A percentile compares a stretch with the other conserved stretches of the same genome.
phyloP scores from a whole-genome alignment of 2,888 invertebrate species.

The Colostygia pectinataria region DNA sequence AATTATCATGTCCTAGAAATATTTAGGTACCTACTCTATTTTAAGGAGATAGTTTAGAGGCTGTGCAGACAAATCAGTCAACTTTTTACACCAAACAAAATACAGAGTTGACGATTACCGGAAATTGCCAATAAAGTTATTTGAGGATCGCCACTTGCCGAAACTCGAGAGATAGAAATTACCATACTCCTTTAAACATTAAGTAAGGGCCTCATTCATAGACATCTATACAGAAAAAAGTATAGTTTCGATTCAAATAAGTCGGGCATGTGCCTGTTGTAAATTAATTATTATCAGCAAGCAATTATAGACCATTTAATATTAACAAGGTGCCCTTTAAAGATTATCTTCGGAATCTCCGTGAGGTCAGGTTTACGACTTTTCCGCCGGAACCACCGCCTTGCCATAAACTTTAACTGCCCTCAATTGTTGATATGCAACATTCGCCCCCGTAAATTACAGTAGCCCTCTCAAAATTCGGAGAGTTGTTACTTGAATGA shows the following conservation, averaged over 20 bases:
- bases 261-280: slow-evolving; percentile 27
- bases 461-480: slow-evolving; percentile 53
- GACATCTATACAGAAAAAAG: no score
- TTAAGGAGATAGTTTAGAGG: no score
- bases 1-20: no score
- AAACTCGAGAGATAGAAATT: no score
- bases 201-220: no score
- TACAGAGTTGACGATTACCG: no score
- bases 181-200: no score
- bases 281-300: slow-evolving; percentile 67
- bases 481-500: slow-evolving; percentile 40
- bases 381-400: slow-evolving; percentile 70
- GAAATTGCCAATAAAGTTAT: no score
- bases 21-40: no score
- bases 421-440: slow-evolving; percentile 53
- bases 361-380: slow-evolving; percentile 67
- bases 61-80: no score
- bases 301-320: slow-evolving; percentile 74
- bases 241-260: background rate
- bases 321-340: slow-evolving; percentile 78
- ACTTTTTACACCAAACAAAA: no score
- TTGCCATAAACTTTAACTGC: slow-evolving; percentile 62
- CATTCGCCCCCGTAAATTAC: slow-evolving; percentile 65
- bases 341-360: slow-evolving; percentile 74
- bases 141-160: no score